Evolutionary conservation across 2,888 invertebrate genomes (phyloP), one percentile per base, ranked within the genome.

Genomic region (Xylota sylvarum): DNA sequence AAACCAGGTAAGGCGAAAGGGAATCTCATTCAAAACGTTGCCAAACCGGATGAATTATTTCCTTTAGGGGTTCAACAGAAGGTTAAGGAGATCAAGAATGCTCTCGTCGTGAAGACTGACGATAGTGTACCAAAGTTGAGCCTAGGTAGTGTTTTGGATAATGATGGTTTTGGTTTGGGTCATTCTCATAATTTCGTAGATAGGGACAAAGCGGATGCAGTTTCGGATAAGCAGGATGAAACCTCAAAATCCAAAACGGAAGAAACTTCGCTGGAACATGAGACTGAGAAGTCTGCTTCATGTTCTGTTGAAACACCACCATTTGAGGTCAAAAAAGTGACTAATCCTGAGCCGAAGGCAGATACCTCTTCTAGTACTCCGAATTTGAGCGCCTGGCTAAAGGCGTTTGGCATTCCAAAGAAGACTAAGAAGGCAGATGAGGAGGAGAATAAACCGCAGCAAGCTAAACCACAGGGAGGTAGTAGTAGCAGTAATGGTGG

Each of bases 1-100:
- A 97, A 97, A 89, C 97, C 97, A 0, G 97, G 97, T 0, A 97
- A 97, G 92, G 96, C 97, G 90, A 97, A 97, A 93, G 97, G 97
- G 0, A 97, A 97, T 93, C 93, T 97, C 19, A 93, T 97, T 30
- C 95, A 96, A 46, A 97, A 96, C 90, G 93, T 95, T 27, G 93
- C 93, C 88, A 94, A 94, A 89, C 90, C 93, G 0, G 95, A 96
- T 88, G 95, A 95, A 90, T 89, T 93, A 0, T 92, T 93, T 52
- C 94, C 94, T 2, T 89, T 93, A 14, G 94, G 94, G 5, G 93
- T 93, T 64, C 88, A 88, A 17, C 81, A 87, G 35, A 96, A 95
- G 92, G 90, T 93, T 10, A 95, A 95, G 88, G 95, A 95, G 87
- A 90, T 93, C 2, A 94, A 94, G 87, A 94, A 94, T 89, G 93